These are phyloP conservation scores for Lobophora halterata DNA, from an alignment of 2,888 invertebrate species.

Conservation along the genomic window DNA sequence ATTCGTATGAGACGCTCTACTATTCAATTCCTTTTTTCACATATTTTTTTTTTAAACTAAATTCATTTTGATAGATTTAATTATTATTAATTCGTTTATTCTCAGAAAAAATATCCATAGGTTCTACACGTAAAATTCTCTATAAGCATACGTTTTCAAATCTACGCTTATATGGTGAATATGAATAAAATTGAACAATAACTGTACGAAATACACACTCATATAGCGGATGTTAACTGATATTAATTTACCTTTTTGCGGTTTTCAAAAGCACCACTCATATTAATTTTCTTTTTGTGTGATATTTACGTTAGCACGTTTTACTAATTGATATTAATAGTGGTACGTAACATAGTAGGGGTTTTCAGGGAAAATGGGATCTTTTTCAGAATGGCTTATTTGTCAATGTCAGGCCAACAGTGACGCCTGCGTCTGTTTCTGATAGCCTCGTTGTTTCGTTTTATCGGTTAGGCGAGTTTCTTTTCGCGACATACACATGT, in stretches of 20 bases:
- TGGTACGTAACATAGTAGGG: conserved; percentile 59
- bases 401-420: conserved; percentile 66
- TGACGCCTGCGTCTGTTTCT: conserved; percentile 66
- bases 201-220: too few species aligned
- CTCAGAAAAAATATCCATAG: too few species aligned
- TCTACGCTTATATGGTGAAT: too few species aligned
- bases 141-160: too few species aligned
- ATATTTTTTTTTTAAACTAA: background rate
- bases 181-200: too few species aligned
- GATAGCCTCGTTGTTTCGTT: conserved; percentile 67
- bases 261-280: conserved; percentile 19
- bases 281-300: conserved; percentile 34
- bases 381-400: conserved; percentile 70
- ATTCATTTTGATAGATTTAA: too few species aligned
- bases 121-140: too few species aligned
- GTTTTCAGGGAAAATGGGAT: conserved; percentile 57
- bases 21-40: conserved; percentile 8
- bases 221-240: too few species aligned
- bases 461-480: conserved; percentile 58
- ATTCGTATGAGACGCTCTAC: conserved; percentile 11
- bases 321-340: conserved; percentile 45
- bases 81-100: too few species aligned
- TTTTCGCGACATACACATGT: conserved; percentile 32
- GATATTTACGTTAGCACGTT: conserved; percentile 27
- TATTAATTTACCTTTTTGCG: conserved; percentile 2